Evolutionary conservation across 2,113 vertebrate genomes (phyloP), one percentile per base, ranked within the genome.

Genomic region (Pseudonaja textilis): DNA sequence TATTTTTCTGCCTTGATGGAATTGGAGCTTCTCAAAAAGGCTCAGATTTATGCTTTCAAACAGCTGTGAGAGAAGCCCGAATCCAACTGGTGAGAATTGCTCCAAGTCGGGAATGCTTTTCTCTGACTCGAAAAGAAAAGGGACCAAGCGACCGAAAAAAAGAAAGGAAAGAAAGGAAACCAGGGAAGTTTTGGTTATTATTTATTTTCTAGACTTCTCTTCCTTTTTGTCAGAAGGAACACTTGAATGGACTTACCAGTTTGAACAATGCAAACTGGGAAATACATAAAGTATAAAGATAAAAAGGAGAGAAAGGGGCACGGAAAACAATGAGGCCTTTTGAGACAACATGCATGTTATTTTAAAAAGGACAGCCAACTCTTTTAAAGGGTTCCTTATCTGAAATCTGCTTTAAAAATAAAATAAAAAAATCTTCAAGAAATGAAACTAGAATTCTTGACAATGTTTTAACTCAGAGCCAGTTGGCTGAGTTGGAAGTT

Each of bases 41-140:
- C 26, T 92, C 54, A 61, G 29, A 89, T 81, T 57, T 85, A 34
- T 39, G 64, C 52, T 81, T 89, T 56, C 11, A 14, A 85, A 69
- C 87, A 89, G 87, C 64, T 89, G 61, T 14, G 34, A 47, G 39
- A 92, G 87, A 92, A 89, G 74, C 47, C 88, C 61, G 22, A 23
- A 54, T 85, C 88, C 39, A 57, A 56, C 74, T 88, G 12, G 52
- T 54, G 34, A 47, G 26, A 47, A 25, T 22, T 4, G 52, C 39
- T 81, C 52, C 91, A 2, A 18, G 52, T 56, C 54, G 47, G 39
- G 87, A 57, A 57, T 18, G 20, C 61, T n/a, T 42, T n/a, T 57
- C 34, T 29, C 64, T 47, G 39, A 89, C 64, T 87, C 3, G n/a
- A 42, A 12, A 55, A 47, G 52, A 81, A 34, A 50, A 50, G 47